Evolutionary conservation across 2,797 vertebrate genomes (phyloP).

Genomic region (Rhinoraja longicauda): DNA sequence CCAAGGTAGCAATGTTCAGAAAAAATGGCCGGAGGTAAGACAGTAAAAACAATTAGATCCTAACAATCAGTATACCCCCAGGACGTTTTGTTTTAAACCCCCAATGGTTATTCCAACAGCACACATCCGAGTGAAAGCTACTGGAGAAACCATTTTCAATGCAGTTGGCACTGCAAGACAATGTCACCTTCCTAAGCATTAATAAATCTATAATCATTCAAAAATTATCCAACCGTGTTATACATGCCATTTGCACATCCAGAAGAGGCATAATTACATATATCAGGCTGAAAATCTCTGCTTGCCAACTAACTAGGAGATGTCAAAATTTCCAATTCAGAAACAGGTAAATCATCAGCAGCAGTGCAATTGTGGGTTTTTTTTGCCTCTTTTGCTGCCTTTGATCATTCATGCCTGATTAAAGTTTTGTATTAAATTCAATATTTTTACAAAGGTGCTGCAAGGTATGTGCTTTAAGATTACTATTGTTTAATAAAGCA

Average conservation of each 20-base stretch:
- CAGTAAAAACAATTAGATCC: background rate
- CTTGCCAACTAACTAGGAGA: background rate
- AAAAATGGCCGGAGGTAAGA: constrained; percentile 5
- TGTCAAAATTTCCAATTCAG: background rate
- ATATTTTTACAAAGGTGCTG: no score
- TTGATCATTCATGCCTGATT: background rate
- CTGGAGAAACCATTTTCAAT: background rate
- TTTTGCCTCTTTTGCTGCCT: background rate
- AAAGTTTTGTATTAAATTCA: background rate
- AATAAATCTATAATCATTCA: constrained; percentile 30
- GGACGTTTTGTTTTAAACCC: background rate
- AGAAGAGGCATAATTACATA: constrained; percentile 21
- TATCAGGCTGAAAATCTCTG: constrained; percentile 16
- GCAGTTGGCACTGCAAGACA: constrained; percentile 22
- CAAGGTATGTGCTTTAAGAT: background rate
- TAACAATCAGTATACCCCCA: background rate
- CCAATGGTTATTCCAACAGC: background rate
- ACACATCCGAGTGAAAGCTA: background rate
- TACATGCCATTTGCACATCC: background rate
- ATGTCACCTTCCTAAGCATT: constrained; percentile 31
- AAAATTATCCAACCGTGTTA: constrained; percentile 10
- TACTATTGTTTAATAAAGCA: background rate
- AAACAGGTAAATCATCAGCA: background rate
- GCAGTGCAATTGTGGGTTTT: background rate
- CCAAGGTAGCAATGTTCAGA: background rate